Percentiles rank a stretch among this genome's conserved stretches.
Conservation (phyloP, 2,797 vertebrate species). For the Labroides dimidiatus region DNA sequence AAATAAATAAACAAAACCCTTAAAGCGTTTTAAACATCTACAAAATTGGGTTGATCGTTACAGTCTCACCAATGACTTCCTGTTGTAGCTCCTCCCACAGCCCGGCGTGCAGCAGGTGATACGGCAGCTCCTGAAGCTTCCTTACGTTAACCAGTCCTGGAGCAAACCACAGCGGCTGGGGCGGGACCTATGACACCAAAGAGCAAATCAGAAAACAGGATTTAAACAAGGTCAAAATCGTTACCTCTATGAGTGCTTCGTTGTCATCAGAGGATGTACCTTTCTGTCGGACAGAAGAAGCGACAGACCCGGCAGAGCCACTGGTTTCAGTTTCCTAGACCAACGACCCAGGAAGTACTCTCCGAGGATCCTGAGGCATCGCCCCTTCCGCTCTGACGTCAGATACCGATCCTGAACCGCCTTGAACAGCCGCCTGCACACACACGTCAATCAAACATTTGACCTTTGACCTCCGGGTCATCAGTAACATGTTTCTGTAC, state of each 20-base stretch:
- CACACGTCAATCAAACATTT: not conserved
- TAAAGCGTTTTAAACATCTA: too few species aligned
- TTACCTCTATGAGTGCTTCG: too few species aligned
- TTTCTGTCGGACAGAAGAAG: conserved; percentile 86
- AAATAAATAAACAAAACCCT: too few species aligned
- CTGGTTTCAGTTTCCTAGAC: conserved; percentile 84
- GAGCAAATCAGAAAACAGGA: conserved; percentile 27
- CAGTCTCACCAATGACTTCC: conserved; percentile 85
- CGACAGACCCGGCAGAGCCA: conserved; percentile 75
- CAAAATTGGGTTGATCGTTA: too few species aligned
- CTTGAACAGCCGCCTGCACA: conserved; percentile 81
- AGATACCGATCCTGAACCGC: conserved; percentile 78
- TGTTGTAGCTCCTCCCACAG: conserved; percentile 80
- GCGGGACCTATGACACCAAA: conserved; percentile 76
- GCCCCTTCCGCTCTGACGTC: conserved; percentile 64
- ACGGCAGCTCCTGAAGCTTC: conserved; percentile 87
- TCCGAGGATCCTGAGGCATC: conserved; percentile 75
- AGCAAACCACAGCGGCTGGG: conserved; percentile 89
- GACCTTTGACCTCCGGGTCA: not conserved
- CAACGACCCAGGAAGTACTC: conserved; percentile 88
- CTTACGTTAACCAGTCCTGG: conserved; percentile 80
- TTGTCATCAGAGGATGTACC: conserved; percentile 65
- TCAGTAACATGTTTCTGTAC: conserved; percentile 50
- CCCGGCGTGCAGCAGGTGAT: conserved; percentile 82
- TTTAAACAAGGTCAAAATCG: too few species aligned